phyloP scores from a whole-genome alignment of 1,140 invertebrate species.

The Tetragonula clypearis region DNA sequence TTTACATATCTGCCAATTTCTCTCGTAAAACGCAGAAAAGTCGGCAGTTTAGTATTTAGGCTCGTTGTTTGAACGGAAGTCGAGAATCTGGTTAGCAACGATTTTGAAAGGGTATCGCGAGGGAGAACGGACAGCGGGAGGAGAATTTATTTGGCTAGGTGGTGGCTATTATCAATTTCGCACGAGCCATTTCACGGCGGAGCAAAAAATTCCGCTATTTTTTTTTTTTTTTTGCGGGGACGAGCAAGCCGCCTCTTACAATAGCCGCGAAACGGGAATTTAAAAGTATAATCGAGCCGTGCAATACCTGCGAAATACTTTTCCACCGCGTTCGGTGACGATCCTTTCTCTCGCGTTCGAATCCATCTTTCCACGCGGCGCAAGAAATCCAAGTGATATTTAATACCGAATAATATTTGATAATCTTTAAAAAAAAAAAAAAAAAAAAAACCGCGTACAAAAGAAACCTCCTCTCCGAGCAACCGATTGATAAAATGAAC shows the following conservation, averaged over 20 bases:
- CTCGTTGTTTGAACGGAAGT: not conserved
- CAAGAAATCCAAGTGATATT: not conserved
- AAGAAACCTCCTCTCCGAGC: too few relatives aligned
- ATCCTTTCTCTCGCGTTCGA: not conserved
- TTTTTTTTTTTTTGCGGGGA: constrained; percentile 60
- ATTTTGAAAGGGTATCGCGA: not conserved
- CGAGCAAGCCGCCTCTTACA: constrained; percentile 60
- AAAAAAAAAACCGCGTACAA: too few relatives aligned
- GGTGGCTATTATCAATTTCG: constrained; percentile 74
- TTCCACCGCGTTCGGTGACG: not conserved
- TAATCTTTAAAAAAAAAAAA: not conserved
- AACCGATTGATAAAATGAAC: too few relatives aligned
- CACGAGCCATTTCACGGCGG: constrained; percentile 73
- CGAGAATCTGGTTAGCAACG: not conserved
- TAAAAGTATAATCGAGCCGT: constrained; percentile 74
- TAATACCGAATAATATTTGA: not conserved
- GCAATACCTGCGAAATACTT: constrained; percentile 31
- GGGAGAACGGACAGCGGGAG: constrained; percentile 22
- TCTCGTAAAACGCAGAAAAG: too few relatives aligned
- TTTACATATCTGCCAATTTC: too few relatives aligned
- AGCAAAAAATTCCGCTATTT: constrained; percentile 65
- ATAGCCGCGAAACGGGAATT: constrained; percentile 70
- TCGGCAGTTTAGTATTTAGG: too few relatives aligned
- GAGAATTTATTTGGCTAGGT: constrained; percentile 50
- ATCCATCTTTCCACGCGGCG: not conserved